phyloP scores from a whole-genome alignment of 2,888 invertebrate species.

The Dynastes maya region DNA sequence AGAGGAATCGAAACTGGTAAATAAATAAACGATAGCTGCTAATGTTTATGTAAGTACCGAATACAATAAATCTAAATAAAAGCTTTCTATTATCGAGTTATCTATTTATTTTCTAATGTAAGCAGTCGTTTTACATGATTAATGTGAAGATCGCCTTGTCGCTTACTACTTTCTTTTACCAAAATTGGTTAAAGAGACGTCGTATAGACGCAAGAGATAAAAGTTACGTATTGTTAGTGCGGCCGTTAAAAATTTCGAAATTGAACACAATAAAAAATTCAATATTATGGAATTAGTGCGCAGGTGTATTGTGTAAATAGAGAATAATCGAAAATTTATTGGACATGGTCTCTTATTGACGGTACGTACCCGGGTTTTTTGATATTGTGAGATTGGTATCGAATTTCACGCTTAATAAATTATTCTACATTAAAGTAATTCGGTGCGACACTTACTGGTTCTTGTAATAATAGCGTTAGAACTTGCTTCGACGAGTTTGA shows the following conservation, averaged over 20 bases:
- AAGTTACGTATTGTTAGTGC: not conserved
- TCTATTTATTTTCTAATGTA: slow-evolving; percentile 1
- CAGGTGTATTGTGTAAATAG: not conserved
- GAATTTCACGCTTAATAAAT: slow-evolving; percentile 29
- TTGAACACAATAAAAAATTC: slow-evolving; percentile 17
- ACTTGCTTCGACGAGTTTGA: not conserved
- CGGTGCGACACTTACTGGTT: not conserved
- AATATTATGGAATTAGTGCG: slow-evolving; percentile 25
- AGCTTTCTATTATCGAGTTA: slow-evolving; percentile 5
- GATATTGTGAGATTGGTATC: slow-evolving; percentile 8
- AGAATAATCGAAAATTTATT: slow-evolving; percentile 24
- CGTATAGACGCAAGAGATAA: not conserved
- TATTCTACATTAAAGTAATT: slow-evolving; percentile 19
- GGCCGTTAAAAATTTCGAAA: slow-evolving; percentile 21
- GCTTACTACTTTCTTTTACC: slow-evolving; percentile 12
- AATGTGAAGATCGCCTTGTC: not conserved
- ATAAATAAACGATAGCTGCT: too few relatives aligned
- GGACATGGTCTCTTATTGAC: not conserved
- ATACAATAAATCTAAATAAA: slow-evolving; percentile 1
- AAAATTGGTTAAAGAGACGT: slow-evolving; percentile 17
- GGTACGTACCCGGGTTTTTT: not conserved
- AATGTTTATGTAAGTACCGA: not conserved
- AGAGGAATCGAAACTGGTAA: too few relatives aligned
- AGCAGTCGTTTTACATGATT: slow-evolving; percentile 13
- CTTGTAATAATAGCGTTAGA: slow-evolving; percentile 13